phyloP scores from a whole-genome alignment of 1,140 invertebrate species.

The Hypothenemus hampei region DNA sequence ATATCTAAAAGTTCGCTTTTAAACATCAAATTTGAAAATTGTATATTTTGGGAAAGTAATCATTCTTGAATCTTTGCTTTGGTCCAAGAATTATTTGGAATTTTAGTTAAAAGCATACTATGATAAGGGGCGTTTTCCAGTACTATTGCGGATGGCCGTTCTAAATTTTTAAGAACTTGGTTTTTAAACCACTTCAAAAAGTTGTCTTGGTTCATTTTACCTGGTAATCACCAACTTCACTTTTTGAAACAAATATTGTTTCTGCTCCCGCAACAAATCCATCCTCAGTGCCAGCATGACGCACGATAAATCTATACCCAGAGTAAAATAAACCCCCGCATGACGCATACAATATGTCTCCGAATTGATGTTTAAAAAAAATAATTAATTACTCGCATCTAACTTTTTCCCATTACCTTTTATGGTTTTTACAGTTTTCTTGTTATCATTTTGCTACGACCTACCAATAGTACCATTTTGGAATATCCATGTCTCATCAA shows the following conservation, averaged over 20 bases:
- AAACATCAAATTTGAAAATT: neutral
- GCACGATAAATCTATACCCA: neutral
- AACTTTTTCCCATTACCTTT: neutral
- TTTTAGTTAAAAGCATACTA: neutral
- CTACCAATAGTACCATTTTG: neutral
- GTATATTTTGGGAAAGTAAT: neutral
- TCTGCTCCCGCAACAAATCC: neutral
- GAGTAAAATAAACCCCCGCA: neutral
- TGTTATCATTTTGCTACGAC: neutral
- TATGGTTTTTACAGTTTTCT: neutral
- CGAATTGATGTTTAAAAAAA: no score
- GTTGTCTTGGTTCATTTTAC: no score
- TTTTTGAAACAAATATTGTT: neutral
- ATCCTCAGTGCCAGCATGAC: neutral
- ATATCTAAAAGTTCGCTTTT: neutral
- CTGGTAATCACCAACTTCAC: no score
- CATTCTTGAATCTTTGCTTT: neutral
- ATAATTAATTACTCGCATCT: neutral
- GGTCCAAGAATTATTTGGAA: neutral
- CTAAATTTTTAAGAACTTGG: neutral
- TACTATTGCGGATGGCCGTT: no score
- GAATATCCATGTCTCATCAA: neutral
- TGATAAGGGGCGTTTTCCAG: neutral
- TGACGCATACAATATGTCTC: neutral
- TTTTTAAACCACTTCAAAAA: neutral